These are phyloP conservation scores for Strigamia transsilvanica DNA, from an alignment of 2,888 invertebrate species.

Conservation along the genomic window DNA sequence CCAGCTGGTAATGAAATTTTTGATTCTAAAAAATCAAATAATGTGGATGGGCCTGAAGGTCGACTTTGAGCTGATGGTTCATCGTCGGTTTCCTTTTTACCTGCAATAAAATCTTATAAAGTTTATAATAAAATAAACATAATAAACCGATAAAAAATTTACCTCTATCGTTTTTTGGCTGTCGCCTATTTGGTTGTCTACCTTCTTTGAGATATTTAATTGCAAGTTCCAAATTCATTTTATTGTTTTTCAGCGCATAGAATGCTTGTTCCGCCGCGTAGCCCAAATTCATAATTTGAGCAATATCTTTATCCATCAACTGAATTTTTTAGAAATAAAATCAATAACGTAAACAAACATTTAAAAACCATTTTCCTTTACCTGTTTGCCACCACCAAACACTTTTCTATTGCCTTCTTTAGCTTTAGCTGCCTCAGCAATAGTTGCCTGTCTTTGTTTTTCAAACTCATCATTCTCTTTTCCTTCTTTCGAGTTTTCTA, in stretches of 20 bases:
- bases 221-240: conserved; percentile 73
- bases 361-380: conserved; percentile 46
- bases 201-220: conserved; percentile 60
- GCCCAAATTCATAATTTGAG: conserved; percentile 80
- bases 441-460: conserved; percentile 86
- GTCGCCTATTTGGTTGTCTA: conserved; percentile 63
- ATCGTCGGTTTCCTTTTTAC: conserved; percentile 59
- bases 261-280: conserved; percentile 80
- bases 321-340: conserved; percentile 54
- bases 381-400: conserved; percentile 62
- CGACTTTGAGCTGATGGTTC: conserved; percentile 59
- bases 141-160: not conserved
- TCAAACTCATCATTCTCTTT: conserved; percentile 86
- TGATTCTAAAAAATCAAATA: conserved; percentile 63
- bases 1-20: conserved; percentile 59
- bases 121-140: not conserved
- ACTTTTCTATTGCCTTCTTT: conserved; percentile 62
- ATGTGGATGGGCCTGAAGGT: conserved; percentile 62
- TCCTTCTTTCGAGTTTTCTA: conserved; percentile 64
- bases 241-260: conserved; percentile 74
- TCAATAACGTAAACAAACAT: not conserved
- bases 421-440: conserved; percentile 81
- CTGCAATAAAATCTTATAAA: not conserved
- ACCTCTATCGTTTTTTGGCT: conserved; percentile 25
- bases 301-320: conserved; percentile 61